A percentile compares a stretch with the other conserved stretches of the same genome.
These are phyloP conservation scores for Archilochus colubris DNA, from an alignment of 2,113 vertebrate genomes.

Conservation along the genomic window DNA sequence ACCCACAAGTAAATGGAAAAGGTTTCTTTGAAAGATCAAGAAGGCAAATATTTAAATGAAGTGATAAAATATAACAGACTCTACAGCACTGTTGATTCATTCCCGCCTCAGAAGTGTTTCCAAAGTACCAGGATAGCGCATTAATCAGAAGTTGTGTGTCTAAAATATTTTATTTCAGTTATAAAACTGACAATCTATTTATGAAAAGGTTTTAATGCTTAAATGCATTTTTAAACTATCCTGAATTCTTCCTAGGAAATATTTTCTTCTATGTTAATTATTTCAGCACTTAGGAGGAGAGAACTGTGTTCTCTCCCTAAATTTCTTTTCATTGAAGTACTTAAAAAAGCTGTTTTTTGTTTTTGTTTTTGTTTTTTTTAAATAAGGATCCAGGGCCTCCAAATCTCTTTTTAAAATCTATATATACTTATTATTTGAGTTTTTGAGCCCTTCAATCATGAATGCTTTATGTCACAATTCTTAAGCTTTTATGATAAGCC, in stretches of 20 bases:
- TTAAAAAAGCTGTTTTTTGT: neutral
- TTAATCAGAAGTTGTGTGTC: conserved; percentile 15
- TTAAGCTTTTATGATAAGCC: neutral
- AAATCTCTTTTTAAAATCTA: neutral
- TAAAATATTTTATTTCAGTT: conserved; percentile 20
- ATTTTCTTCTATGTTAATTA: neutral
- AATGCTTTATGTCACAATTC: neutral
- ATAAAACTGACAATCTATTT: neutral
- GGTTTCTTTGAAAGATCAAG: neutral
- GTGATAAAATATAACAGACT: conserved; percentile 16
- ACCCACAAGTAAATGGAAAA: neutral
- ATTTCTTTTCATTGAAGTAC: neutral
- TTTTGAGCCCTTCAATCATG: neutral
- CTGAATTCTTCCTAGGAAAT: neutral
- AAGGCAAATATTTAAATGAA: conserved; percentile 11
- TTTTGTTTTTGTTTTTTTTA: no score
- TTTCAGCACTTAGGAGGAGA: neutral
- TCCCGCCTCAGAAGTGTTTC: conserved; percentile 20
- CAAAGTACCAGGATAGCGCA: neutral
- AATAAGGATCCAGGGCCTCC: neutral
- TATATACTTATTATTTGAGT: neutral
- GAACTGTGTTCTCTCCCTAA: neutral
- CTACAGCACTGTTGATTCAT: conserved; percentile 29
- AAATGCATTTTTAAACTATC: neutral
- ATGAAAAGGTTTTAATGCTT: conserved; percentile 11